Base-by-base conservation (phyloP, 1,140 invertebrate genomes). In the Leptinotarsa texana region DNA sequence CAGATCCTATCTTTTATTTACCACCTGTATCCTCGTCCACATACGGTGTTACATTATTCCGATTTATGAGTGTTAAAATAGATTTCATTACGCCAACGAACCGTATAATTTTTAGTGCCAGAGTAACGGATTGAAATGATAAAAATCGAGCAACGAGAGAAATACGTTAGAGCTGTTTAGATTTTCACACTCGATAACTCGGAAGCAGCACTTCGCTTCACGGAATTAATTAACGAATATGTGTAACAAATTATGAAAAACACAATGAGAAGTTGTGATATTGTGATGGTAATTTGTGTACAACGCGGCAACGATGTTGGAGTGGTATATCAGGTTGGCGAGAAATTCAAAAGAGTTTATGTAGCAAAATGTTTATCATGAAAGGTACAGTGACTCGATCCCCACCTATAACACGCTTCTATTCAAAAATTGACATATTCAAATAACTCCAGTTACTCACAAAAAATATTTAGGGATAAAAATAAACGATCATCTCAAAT, bases 101-200 rank as follows among this genome's bases (percentile, higher is more conserved):
- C 51, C 71, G 61, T 73, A 73, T 73, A 73, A 73, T 73, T 73
- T 63, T 73, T 73, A 65, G 63, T 73, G 61, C 63, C 18, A 8
- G 27, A n/a, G 18, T 73, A 73, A 65, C 71, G 71, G 71, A 62
- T 65, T 33, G 61, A 18, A 18, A 61, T 70, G 71, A 73, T 71
- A 73, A 73, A 63, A 73, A 73, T 63, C 61, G 33, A 22, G 63
- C 21, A 66, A 73, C 15, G n/a, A 65, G 61, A 65, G 61, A 65
- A 73, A 65, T 73, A 73, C 61, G 47, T 73, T 63, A 65, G 61
- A 63, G 18, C 47, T 63, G 61, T 63, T 65, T 63, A 63, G 71
- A 73, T 73, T 73, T 73, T 73, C 71, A 73, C 71, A 73, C 71
- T 73, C 24, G 71, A 73, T 73, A 73, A 73, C 71, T 63, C 71